Evolutionary conservation across 2,888 invertebrate species (phyloP).

Genomic region (Cheilosia variabilis): DNA sequence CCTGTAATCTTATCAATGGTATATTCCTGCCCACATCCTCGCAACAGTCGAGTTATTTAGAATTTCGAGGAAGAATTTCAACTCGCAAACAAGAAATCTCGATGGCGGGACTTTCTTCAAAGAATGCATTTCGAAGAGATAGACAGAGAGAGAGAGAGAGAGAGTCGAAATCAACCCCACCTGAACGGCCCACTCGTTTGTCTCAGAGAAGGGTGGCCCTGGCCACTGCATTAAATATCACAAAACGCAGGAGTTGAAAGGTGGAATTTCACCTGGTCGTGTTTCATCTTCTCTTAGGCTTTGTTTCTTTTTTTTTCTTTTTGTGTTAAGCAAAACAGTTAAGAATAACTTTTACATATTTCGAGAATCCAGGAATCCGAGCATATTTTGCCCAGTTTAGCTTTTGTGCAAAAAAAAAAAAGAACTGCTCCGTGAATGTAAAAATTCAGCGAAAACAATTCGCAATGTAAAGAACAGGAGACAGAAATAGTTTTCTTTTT

Average conservation of each 20-base stretch:
- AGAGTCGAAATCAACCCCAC: conserved; percentile 45
- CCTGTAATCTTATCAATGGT: conserved; percentile 69
- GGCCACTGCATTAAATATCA: conserved; percentile 54
- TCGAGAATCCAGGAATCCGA: conserved; percentile 56
- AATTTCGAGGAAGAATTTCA: conserved; percentile 73
- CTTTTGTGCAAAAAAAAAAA: conserved; percentile 60
- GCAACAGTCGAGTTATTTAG: conserved; percentile 67
- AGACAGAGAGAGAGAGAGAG: not conserved
- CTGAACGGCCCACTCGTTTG: conserved; percentile 30
- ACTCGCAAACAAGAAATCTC: conserved; percentile 71
- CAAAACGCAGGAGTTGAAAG: conserved; percentile 13
- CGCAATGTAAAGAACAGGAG: conserved; percentile 35
- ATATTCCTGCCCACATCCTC: conserved; percentile 61
- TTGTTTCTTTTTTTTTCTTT: not conserved
- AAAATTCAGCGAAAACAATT: conserved; percentile 33
- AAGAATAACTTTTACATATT: conserved; percentile 70
- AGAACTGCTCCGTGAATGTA: conserved; percentile 43
- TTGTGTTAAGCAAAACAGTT: conserved; percentile 9
- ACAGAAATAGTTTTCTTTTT: not conserved
- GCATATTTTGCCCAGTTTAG: conserved; percentile 33
- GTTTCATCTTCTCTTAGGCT: conserved; percentile 4
- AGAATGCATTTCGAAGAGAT: conserved; percentile 64
- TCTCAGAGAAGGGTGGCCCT: conserved; percentile 32
- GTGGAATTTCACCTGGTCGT: conserved; percentile 52
- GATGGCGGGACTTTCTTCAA: conserved; percentile 54